Base-by-base conservation (phyloP, 2,797 vertebrate genomes). In the Coregonus sp. region DNA sequence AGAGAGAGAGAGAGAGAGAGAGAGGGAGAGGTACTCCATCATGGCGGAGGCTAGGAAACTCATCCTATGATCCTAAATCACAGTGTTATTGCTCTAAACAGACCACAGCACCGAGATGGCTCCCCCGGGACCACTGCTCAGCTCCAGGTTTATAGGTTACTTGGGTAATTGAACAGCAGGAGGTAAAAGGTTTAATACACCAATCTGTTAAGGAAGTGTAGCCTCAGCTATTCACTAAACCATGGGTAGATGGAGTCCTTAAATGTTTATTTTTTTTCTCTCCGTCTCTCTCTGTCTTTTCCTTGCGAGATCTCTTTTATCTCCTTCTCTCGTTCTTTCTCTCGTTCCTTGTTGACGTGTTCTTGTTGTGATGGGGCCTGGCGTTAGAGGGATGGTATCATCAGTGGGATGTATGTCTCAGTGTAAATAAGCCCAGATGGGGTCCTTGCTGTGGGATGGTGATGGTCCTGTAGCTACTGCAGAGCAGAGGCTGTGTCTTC, bases 351-450 rank as follows among this genome's bases (percentile, higher is more conserved):
- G 74, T 92, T 86, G 82, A 89, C 84, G 11, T 73, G 80, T 84
- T 33, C 25, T 82, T 40, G 82, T 78, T 70, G 70, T 67, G 29
- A 69, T 5, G 4, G 51, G 4, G 79, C 76, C 63, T 73, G 82
- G 65, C 74, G 75, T 59, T 16, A 77, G 88, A 93, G 83, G 15
- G 79, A 91, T 90, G 87, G 87, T 29, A 56, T 87, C 79, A 84
- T 90, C 84, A 78, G 2, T 68, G 69, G 84, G 79, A 80, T 87
- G 84, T 74, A 85, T 82, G 84, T 87, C 81, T 78, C 67, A 80
- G 84, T 85, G 86, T 89, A 91, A 92, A 93, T 89, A 89, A 89
- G 86, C 89, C 89, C 85, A 89, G 89, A 89, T 82, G 84, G 85
- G 88, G 86, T 81, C 77, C 40, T 47, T 78, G 4, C 35, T 80